phyloP scores from a whole-genome alignment of 2,113 vertebrate genomes.

The Craseonycteris thonglongyai region DNA sequence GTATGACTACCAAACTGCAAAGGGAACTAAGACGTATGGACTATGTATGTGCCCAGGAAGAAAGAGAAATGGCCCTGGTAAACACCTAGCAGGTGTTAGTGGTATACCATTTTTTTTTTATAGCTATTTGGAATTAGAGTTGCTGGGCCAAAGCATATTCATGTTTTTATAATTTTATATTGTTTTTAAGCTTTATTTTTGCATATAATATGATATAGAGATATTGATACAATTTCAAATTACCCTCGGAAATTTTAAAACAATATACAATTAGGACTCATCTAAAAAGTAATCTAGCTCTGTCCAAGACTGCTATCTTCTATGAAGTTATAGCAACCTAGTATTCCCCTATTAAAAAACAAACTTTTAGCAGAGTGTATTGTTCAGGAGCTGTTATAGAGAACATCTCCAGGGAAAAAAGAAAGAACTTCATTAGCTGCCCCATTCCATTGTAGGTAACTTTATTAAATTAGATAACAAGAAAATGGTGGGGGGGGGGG shows the following conservation, averaged over 20 bases:
- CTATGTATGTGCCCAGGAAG: not conserved
- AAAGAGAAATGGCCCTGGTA: not conserved
- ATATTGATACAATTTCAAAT: not conserved
- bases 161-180: not conserved
- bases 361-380: not conserved
- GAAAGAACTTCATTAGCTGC: not conserved
- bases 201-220: not conserved
- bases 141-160: not conserved
- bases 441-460: not conserved
- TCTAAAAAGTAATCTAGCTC: not conserved
- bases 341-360: not conserved
- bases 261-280: not conserved
- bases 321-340: not conserved
- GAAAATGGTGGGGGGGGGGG: not conserved
- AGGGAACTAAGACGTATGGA: not conserved
- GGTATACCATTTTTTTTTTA: not conserved
- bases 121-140: not conserved
- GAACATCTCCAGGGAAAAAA: not conserved
- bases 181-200: constrained; percentile 20
- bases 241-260: not conserved
- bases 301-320: not conserved
- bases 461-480: not conserved
- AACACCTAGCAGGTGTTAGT: not conserved
- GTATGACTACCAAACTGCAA: not conserved
- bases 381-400: not conserved